Percentiles rank a stretch among this genome's conserved stretches.
phyloP scores from a whole-genome alignment of 2,113 vertebrate genomes.

The Rhagologus leucostigma region DNA sequence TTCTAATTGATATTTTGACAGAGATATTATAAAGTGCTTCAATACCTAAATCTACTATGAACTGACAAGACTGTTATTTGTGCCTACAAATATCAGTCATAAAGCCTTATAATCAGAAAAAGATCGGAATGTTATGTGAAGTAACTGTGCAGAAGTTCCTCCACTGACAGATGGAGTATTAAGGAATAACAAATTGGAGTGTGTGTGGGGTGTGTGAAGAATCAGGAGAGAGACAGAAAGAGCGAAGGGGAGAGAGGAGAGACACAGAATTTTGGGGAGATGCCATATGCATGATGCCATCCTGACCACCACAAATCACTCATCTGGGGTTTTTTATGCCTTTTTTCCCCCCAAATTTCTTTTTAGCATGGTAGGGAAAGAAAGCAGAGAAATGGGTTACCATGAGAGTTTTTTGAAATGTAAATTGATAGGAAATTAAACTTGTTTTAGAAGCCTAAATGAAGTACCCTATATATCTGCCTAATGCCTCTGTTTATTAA shows the following conservation, averaged over 20 bases:
- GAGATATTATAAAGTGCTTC: neutral
- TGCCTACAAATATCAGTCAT: neutral
- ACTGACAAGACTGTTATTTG: neutral
- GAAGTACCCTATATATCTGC: neutral
- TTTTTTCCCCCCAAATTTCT: fast-evolving
- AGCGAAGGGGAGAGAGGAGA: neutral
- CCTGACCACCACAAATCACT: neutral
- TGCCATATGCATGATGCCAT: neutral
- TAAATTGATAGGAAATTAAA: neutral
- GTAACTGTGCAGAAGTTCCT: neutral
- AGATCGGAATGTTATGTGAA: neutral
- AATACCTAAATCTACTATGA: neutral
- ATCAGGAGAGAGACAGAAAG: no score
- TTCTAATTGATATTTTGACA: neutral
- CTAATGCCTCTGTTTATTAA: neutral
- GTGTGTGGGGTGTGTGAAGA: no score
- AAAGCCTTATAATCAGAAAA: neutral
- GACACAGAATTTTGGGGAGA: neutral
- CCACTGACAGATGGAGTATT: neutral
- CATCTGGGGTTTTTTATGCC: neutral
- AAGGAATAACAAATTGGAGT: neutral
- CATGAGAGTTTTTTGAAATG: fast-evolving
- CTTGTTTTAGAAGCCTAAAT: neutral
- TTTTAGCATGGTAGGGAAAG: neutral
- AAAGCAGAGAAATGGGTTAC: neutral